phyloP scores from a whole-genome alignment of 2,888 invertebrate species.

The Andrena trimmerana region DNA sequence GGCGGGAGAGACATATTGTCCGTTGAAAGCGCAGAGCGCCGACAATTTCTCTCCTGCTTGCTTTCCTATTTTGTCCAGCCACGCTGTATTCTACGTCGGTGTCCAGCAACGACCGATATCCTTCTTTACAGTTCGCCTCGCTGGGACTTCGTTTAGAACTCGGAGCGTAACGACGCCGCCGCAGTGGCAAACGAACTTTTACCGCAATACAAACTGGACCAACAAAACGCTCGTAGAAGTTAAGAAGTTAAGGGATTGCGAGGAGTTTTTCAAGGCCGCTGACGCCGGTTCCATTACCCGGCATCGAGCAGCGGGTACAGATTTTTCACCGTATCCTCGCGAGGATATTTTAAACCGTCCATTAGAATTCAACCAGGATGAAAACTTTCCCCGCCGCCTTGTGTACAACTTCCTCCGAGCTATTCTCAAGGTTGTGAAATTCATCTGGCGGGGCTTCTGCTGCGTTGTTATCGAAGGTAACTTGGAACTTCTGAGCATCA shows the following conservation, averaged over 20 bases:
- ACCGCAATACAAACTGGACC: conserved; percentile 62
- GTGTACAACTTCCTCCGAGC: conserved; percentile 8
- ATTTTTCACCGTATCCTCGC: conserved; percentile 46
- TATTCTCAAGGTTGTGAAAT: conserved; percentile 38
- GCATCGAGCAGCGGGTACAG: conserved; percentile 11
- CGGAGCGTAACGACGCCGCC: conserved; percentile 25
- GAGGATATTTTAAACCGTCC: conserved; percentile 44
- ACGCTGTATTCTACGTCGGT: not conserved
- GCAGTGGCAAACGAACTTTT: conserved; percentile 64
- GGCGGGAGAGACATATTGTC: not conserved
- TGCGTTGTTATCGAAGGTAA: not conserved
- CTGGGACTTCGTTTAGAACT: conserved; percentile 24
- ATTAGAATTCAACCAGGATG: conserved; percentile 38
- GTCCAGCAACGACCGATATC: conserved; percentile 24
- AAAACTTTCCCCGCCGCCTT: conserved; percentile 15
- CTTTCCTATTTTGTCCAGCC: not conserved
- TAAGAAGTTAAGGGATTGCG: conserved; percentile 66
- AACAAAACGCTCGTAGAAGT: conserved; percentile 64
- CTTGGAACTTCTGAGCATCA: not conserved
- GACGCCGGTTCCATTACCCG: conserved; percentile 21
- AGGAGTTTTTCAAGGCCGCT: conserved; percentile 68
- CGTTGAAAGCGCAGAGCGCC: not conserved
- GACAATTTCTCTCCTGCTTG: not conserved
- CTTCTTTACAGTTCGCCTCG: conserved; percentile 20
- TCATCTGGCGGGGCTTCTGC: not conserved